Evolutionary conservation across 2,113 vertebrate genomes (phyloP), one percentile per base, ranked within the genome.

Genomic region (Aythya baeri): DNA sequence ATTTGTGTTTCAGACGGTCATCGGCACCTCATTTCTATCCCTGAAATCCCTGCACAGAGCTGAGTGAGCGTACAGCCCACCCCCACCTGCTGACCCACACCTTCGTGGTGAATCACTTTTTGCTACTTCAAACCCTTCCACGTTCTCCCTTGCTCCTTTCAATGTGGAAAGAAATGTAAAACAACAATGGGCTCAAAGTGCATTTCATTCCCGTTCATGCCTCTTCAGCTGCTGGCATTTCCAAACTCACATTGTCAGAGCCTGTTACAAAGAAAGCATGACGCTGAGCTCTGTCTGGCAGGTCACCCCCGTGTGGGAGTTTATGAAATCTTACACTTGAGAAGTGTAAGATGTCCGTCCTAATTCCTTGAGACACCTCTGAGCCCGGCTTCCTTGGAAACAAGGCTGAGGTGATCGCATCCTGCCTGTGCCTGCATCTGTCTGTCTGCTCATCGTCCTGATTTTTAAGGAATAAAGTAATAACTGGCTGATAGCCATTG

Each of bases 311-410:
- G 17, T 13, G 38, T 54, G n/a, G 62, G 88, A 79, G 52, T 59
- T 83, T 94, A 12, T 76, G 85, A 70, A 62, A 49, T 49, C 32
- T 79, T 43, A 44, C 79, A 44, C 63, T 83, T 11, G 62, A 43
- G 74, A 76, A 70, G 58, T 76, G 71, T 8, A 4, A 62, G 75
- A 31, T 20, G 16, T 80, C 82, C 89, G 26, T 88, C 63, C 68
- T 49, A n/a, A 49, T 86, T 34, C 67, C 67, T 52, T 29, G 83
- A 89, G 54, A 21, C 46, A 17, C 22, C 71, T n/a, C 0, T 14
- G 52, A 91, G 88, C 52, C 59, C 9, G 11, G 78, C 74, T 85
- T 72, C 83, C 96, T 76, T 94, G 94, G 88, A 79, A 92, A 79
- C 67, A 58, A 61, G 88, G 72, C 75, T 57, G 29, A 17, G 82